Conservation (phyloP, 2,113 vertebrate species). For the Typhlomys cinereus region DNA sequence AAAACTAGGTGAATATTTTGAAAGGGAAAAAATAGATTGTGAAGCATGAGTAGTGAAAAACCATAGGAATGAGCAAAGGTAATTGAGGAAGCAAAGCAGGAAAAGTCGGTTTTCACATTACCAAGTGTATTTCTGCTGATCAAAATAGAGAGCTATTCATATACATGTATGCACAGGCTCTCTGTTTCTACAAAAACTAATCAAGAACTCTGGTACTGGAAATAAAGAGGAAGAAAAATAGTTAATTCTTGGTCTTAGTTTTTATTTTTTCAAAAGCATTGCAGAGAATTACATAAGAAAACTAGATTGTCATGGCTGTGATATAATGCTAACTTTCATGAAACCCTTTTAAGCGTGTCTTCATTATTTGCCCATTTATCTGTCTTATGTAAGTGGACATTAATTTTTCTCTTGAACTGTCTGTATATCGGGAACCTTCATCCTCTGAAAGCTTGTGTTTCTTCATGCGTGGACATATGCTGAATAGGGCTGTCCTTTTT, state of each 20-base stretch:
- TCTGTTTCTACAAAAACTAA: background rate
- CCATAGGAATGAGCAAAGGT: conserved; percentile 54
- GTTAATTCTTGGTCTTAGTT: conserved; percentile 32
- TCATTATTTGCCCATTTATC: conserved; percentile 40
- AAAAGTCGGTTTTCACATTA: conserved; percentile 42
- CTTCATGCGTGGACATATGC: conserved; percentile 55
- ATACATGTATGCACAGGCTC: background rate
- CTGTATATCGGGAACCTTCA: conserved; percentile 40
- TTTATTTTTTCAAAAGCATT: conserved; percentile 6
- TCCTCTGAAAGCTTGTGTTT: conserved; percentile 47
- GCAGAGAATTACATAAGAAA: conserved; percentile 36
- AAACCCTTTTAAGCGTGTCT: background rate
- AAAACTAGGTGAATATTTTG: conserved; percentile 33
- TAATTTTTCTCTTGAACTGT: conserved; percentile 55
- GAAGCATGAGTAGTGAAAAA: background rate
- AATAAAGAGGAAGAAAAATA: conserved; percentile 5
- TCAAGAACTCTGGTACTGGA: conserved; percentile 3
- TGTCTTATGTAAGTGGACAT: background rate
- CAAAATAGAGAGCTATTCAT: conserved; percentile 5
- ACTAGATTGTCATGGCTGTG: background rate
- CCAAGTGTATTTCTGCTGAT: conserved; percentile 10
- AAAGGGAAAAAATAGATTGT: background rate
- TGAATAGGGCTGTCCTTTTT: conserved; percentile 68
- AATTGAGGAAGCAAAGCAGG: conserved; percentile 65
- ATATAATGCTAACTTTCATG: conserved; percentile 47